Evolutionary conservation across 2,888 invertebrate species (phyloP).

Genomic region (Melanotus villosus): DNA sequence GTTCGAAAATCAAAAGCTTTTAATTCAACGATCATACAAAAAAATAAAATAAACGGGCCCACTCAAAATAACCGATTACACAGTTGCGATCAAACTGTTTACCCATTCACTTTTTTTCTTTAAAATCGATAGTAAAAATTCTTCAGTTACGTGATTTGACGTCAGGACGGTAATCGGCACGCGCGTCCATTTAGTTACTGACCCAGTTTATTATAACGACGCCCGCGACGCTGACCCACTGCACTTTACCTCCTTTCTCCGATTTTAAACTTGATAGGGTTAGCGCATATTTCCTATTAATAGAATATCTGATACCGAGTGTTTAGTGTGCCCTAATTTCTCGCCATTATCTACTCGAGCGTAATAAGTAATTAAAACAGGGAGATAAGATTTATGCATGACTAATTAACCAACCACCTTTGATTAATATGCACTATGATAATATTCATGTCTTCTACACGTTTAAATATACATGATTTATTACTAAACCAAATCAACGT

Average conservation of each 20-base stretch:
- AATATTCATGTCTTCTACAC: neutral
- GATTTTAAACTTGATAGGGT: slow-evolving; percentile 20
- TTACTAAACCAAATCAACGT: neutral
- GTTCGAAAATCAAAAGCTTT: too few relatives aligned
- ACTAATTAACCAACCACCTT: slow-evolving; percentile 13
- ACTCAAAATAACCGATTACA: too few relatives aligned
- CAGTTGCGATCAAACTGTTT: too few relatives aligned
- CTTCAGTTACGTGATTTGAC: slow-evolving; percentile 25
- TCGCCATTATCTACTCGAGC: neutral
- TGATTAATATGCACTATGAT: slow-evolving; percentile 8
- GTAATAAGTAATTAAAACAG: slow-evolving; percentile 9
- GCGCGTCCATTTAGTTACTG: slow-evolving; percentile 12
- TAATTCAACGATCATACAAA: too few relatives aligned
- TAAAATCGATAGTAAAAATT: slow-evolving; percentile 28
- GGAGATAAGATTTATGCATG: slow-evolving; percentile 20
- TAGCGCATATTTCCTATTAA: slow-evolving; percentile 8
- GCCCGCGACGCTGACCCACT: slow-evolving; percentile 19
- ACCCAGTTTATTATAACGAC: slow-evolving; percentile 9
- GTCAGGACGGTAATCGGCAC: slow-evolving; percentile 26
- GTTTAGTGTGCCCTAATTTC: slow-evolving; percentile 1
- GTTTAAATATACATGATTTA: neutral
- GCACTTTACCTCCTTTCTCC: slow-evolving; percentile 19
- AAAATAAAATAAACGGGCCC: too few relatives aligned
- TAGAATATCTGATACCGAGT: neutral
- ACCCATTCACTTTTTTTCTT: slow-evolving; percentile 20